Base-by-base conservation (phyloP, 2,888 invertebrate species). In the Troides aeacus region DNA sequence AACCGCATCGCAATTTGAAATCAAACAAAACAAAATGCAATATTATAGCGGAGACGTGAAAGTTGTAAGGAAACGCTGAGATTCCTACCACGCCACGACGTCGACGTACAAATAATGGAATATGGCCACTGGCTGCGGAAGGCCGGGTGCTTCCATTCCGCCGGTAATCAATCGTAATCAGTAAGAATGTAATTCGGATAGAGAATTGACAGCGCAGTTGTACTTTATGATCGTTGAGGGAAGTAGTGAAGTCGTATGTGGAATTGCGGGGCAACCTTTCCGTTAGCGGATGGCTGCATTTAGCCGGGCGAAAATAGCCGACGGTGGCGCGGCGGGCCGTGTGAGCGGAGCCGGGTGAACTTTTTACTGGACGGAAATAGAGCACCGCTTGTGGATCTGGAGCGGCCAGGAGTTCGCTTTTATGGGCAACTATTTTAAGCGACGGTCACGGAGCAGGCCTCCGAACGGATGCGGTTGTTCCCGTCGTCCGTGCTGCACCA, bases 291-390 rank as follows among this genome's bases (percentile, higher is more conserved):
- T 12, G 81, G 84, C 86, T 87, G 86, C 84, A 85, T 88, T 83
- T 87, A 88, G 88, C 78, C 78, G 79, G 75, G 75, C 84, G 81
- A 77, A 88, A 89, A 89, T 89, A 90, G 87, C 83, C 74, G 74
- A 81, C 83, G 82, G 81, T 76, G 78, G 80, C 77, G 46, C 1
- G 74, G 80, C 80, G 81, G 78, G 76, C 76, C 81, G n/a, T 21
- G n/a, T 64, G 64, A 61, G 53, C 62, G 53, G 46, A 46, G 68
- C 62, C 56, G 39, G 62, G 62, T 50, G n/a, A 39, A 67, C 56
- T 61, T 67, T 71, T 67, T 84, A 85, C 84, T 57, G 76, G 74
- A 79, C 83, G 78, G 78, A 87, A 88, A 88, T 88, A 87, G 86
- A 81, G 73, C 72, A 57, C 74, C 82, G 83, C 79, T 83, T 82